Base-by-base conservation (phyloP, 2,888 invertebrate genomes). In the Polyploca ridens region DNA sequence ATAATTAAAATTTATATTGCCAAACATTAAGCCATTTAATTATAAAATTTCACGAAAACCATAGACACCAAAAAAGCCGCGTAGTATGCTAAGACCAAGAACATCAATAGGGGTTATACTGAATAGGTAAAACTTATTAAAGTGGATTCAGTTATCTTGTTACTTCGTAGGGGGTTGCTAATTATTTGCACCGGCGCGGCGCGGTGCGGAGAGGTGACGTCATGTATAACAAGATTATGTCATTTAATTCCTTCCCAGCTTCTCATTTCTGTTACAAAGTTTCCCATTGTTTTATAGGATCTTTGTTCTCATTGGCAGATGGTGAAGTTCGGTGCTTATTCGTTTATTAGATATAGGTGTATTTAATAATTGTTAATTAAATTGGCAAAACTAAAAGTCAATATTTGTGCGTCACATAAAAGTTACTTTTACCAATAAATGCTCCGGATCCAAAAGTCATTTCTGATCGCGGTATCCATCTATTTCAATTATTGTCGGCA, bases 101-200 rank as follows among this genome's bases (percentile, higher is more conserved):
- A 19, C 58, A 16, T 33, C 63, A 59, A 63, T 41, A 70, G 72
- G 81, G 80, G 82, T 82, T 77, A 75, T 76, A 71, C 72, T 69
- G 81, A 77, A 82, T 83, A 79, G 76, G 78, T 79, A 78, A 81
- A 89, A 88, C 86, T 90, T 86, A 85, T 89, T 87, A 88, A 83
- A 81, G 74, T 79, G 79, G 84, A 90, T 90, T 89, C 81, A 77
- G 86, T 89, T 89, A 90, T 86, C 87, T 82, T 80, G 75, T 77
- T 74, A 74, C 71, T 73, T 73, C 76, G 73, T 78, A 85, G 86
- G 86, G 86, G 82, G 81, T 79, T 81, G 83, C 85, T 90, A 91
- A 91, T 91, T 89, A 90, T 84, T 86, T 81, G 83, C 87, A 88
- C 86, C 85, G 86, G 82, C n/a, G 65, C 66, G 71, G 70, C 78